A percentile compares a stretch with the other conserved stretches of the same genome.
These are phyloP conservation scores for Chaetops frenatus DNA, from an alignment of 2,113 vertebrate species.

Conservation along the genomic window DNA sequence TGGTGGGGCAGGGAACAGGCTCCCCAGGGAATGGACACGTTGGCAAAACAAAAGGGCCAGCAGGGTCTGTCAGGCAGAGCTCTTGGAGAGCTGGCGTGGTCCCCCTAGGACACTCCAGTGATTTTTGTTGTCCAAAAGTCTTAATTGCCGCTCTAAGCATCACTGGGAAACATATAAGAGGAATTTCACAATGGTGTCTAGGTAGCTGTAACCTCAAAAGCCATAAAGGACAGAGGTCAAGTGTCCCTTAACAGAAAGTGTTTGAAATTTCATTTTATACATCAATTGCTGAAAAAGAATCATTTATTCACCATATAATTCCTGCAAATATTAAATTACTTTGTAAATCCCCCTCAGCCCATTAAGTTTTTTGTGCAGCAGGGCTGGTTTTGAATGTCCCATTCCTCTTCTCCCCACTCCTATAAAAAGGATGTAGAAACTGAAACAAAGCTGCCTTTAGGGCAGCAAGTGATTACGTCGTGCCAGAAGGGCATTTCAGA, in stretches of 20 bases:
- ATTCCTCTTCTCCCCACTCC: background rate
- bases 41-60: background rate
- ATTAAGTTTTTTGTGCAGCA: background rate
- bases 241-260: background rate
- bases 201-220: background rate
- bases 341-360: background rate
- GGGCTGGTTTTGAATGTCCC: background rate
- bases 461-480: background rate
- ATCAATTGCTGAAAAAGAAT: background rate
- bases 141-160: background rate
- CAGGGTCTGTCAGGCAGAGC: background rate
- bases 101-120: background rate
- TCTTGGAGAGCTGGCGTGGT: rapidly evolving
- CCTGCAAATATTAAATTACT: background rate
- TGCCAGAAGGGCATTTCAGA: background rate
- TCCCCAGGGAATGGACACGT: background rate
- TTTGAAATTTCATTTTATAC: background rate
- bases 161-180: background rate
- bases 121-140: background rate
- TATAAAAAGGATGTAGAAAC: background rate
- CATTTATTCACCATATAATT: background rate
- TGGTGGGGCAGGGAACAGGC: background rate
- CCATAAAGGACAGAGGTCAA: background rate
- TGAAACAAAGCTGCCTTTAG: background rate
- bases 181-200: background rate